Evolutionary conservation across 2,888 invertebrate species (phyloP).

Genomic region (Agonopterix subpropinquella): DNA sequence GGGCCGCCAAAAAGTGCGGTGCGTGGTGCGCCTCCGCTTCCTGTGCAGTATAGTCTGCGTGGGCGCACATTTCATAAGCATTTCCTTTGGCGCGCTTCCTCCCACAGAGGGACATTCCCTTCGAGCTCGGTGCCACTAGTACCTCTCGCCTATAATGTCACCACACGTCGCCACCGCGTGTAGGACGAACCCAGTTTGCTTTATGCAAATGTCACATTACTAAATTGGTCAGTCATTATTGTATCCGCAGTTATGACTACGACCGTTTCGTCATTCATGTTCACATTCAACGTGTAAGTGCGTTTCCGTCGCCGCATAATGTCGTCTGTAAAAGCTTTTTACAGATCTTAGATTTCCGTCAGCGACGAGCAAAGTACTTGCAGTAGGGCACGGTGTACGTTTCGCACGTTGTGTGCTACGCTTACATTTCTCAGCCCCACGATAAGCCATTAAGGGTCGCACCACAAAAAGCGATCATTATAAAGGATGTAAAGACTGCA

Average conservation of each 20-base stretch:
- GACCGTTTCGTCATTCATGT: slow-evolving; percentile 34
- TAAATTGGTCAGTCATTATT: slow-evolving; percentile 43
- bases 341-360: slow-evolving; percentile 35
- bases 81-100: slow-evolving; percentile 60
- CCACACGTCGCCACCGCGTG: slow-evolving; percentile 31
- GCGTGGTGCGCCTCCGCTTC: slow-evolving; percentile 58
- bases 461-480: slow-evolving; percentile 68
- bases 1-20: slow-evolving; percentile 20
- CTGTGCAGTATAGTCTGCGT: slow-evolving; percentile 40
- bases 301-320: slow-evolving; percentile 36
- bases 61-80: slow-evolving; percentile 60
- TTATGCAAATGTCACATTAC: slow-evolving; percentile 40
- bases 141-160: slow-evolving; percentile 21
- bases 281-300: slow-evolving; percentile 25
- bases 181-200: slow-evolving; percentile 36
- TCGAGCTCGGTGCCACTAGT: slow-evolving; percentile 9
- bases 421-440: slow-evolving; percentile 47
- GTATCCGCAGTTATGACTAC: slow-evolving; percentile 34
- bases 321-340: slow-evolving; percentile 23
- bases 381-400: background rate
- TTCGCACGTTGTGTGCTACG: slow-evolving; percentile 5
- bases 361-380: slow-evolving; percentile 18
- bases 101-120: slow-evolving; percentile 34
- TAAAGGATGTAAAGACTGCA: slow-evolving; percentile 69
- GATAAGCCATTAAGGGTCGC: slow-evolving; percentile 65